A percentile compares a stretch with the other conserved stretches of the same genome.
phyloP scores from a whole-genome alignment of 1,140 invertebrate genomes.

The Pantala flavescens region DNA sequence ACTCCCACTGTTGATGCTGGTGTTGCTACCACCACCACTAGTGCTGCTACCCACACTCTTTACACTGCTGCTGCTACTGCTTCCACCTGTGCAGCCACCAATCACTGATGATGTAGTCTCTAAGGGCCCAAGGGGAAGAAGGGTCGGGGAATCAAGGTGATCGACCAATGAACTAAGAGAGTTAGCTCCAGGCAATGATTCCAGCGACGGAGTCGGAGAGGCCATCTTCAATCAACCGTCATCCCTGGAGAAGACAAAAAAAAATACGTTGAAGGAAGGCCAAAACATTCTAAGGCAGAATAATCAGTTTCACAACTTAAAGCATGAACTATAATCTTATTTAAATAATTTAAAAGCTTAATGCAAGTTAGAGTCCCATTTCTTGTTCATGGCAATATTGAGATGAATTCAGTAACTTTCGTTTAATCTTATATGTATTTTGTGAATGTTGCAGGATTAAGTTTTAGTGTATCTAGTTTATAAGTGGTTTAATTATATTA shows the following conservation, averaged over 20 bases:
- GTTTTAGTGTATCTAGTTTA: too few species aligned
- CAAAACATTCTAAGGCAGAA: too few species aligned
- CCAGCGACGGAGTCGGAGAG: conserved; percentile 78
- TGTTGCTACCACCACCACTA: conserved; percentile 6
- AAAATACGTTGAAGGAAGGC: too few species aligned
- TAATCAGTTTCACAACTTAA: too few species aligned
- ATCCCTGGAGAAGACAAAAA: conserved; percentile 38
- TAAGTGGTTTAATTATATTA: too few species aligned
- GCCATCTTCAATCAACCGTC: conserved; percentile 62
- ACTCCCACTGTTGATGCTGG: conserved; percentile 15
- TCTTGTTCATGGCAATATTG: too few species aligned
- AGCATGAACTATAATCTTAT: too few species aligned
- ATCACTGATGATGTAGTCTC: conserved; percentile 22
- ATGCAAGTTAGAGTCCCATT: too few species aligned
- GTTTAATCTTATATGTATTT: too few species aligned
- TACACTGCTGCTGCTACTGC: conserved; percentile 48
- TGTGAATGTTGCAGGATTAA: too few species aligned
- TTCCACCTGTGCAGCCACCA: conserved; percentile 48
- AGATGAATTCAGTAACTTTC: too few species aligned
- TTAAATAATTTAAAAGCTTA: too few species aligned
- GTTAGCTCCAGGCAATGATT: conserved; percentile 78
- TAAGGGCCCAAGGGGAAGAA: conserved; percentile 51
- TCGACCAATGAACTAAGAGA: conserved; percentile 73
- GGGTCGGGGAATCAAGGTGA: conserved; percentile 45
- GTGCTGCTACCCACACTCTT: conserved; percentile 21